Evolutionary conservation across 92 coral and sea anemone species (phyloP), one percentile per base, ranked within the genome.

Genomic region (Epizoanthus scotinus): DNA sequence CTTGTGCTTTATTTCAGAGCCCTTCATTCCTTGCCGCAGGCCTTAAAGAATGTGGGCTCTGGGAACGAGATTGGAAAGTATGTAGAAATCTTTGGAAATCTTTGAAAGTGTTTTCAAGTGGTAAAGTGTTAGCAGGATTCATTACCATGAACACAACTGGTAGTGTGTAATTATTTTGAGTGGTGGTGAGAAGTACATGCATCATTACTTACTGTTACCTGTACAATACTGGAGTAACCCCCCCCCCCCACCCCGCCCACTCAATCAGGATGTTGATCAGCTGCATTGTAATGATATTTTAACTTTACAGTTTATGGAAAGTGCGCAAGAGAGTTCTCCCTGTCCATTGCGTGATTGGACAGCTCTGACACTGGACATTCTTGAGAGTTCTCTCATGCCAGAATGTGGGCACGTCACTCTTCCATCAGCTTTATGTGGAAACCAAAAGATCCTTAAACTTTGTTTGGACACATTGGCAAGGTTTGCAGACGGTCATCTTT

Each of bases 401-500:
- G 55, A 75, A 21, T 47, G 44, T 42, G 44, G 22, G 18, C 54
- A n/a, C 18, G 7, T 36, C 7, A 21, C 81, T 19, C 38, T 54
- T 13, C 66, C 54, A 29, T n/a, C 38, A 58, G 18, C 55, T 58
- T 75, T 18, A 34, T 58, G 60, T 38, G 87, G 84, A 20, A 87
- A 83, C 80, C 82, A 87, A 57, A 87, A 78, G 68, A 65, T 87
- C 10, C 81, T 87, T 59, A 87, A 83, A 53, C 70, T 82, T 44
- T 77, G 59, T 24, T 5, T 87, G 52, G 90, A 70, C 42, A 61
- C 81, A 47, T 57, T 87, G 15, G 40, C 70, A 25, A 69, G 77
- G 20, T 71, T 87, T 77, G 77, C 90, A 13, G 84, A 83, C 62
- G 31, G 81, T 28, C 84, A 63, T 17, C 54, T 40, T 1, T 70